Percentiles rank a stretch among this genome's conserved stretches.
These are phyloP conservation scores for Escarpia spicata DNA, from an alignment of 2,888 invertebrate genomes.

Conservation along the genomic window DNA sequence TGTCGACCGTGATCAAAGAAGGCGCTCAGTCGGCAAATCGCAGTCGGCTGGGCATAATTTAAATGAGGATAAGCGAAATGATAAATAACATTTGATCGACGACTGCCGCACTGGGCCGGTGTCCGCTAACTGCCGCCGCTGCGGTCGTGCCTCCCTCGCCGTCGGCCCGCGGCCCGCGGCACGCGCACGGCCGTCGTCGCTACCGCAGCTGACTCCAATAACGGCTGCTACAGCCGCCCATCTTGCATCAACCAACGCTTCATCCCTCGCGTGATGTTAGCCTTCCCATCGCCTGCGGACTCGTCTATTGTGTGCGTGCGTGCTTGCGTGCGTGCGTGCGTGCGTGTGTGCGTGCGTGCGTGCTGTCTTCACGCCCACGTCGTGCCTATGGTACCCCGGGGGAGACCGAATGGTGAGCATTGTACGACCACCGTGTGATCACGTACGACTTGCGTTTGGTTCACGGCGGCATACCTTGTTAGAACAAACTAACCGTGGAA, in stretches of 20 bases:
- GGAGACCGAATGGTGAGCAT: neutral
- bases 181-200: neutral
- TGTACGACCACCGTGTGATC: no score
- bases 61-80: neutral
- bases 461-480: neutral
- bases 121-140: neutral
- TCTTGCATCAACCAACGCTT: neutral
- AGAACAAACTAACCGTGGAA: no score
- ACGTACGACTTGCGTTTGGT: neutral
- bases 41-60: constrained; percentile 16
- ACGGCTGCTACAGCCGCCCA: neutral
- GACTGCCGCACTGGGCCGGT: neutral
- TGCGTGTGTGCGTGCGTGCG: neutral
- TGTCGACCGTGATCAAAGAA: neutral
- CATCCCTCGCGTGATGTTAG: neutral
- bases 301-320: neutral
- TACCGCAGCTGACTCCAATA: neutral
- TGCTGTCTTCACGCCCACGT: neutral
- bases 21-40: constrained; percentile 13
- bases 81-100: constrained; percentile 11
- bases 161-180: neutral
- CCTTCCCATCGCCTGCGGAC: neutral
- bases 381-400: neutral
- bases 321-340: neutral
- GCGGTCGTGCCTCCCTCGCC: neutral